phyloP scores from a whole-genome alignment of 1,140 invertebrate species.

The Stegodyphus dumicola region DNA sequence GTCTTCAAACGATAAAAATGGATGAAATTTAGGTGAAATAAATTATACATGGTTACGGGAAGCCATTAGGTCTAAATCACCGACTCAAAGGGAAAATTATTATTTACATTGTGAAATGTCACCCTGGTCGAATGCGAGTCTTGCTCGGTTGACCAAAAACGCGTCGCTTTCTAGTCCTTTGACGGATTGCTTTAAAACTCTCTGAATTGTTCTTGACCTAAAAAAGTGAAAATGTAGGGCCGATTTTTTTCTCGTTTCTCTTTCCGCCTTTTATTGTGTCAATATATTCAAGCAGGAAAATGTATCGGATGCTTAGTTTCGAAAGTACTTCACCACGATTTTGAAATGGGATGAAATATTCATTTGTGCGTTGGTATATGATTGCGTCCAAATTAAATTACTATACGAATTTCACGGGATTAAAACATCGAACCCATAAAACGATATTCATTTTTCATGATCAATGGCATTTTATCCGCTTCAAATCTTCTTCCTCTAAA shows the following conservation, averaged over 20 bases:
- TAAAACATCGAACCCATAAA: too few species aligned
- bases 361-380: neutral
- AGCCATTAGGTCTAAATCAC: slow-evolving; percentile 23
- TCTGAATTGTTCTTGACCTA: slow-evolving; percentile 40
- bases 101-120: slow-evolving; percentile 29
- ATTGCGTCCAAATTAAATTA: too few species aligned
- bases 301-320: slow-evolving; percentile 20
- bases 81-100: slow-evolving; percentile 21
- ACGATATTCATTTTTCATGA: too few species aligned
- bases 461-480: too few species aligned
- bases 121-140: slow-evolving; percentile 17
- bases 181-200: slow-evolving; percentile 32
- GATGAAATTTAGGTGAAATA: neutral
- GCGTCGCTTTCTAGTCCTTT: slow-evolving; percentile 25
- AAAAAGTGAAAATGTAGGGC: slow-evolving; percentile 29
- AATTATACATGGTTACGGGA: slow-evolving; percentile 9
- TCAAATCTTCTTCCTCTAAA: too few species aligned
- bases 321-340: slow-evolving; percentile 8
- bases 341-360: slow-evolving; percentile 16
- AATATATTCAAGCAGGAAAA: slow-evolving; percentile 24
- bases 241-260: slow-evolving; percentile 22
- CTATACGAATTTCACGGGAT: too few species aligned
- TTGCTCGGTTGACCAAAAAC: slow-evolving; percentile 37
- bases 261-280: slow-evolving; percentile 27
- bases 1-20: too few species aligned